Percentiles rank a stretch among this genome's conserved stretches.
These are phyloP conservation scores for Paedocypris sp. DNA, from an alignment of 2,113 vertebrate species.

Conservation along the genomic window DNA sequence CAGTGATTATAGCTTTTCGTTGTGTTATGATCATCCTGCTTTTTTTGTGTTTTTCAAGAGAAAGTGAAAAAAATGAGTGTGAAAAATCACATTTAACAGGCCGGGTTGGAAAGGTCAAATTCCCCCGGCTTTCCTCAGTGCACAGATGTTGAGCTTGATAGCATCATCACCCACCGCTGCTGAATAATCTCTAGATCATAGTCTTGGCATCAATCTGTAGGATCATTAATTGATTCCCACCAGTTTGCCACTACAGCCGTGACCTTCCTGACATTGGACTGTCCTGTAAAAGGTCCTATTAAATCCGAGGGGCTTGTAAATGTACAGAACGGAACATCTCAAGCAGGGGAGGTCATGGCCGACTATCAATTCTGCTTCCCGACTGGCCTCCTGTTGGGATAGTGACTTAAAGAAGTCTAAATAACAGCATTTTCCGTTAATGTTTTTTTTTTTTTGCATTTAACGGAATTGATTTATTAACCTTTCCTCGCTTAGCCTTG, in stretches of 20 bases:
- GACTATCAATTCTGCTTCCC: conserved; percentile 24
- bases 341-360: neutral
- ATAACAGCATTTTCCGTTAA: conserved; percentile 5
- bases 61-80: neutral
- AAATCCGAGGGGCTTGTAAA: conserved; percentile 22
- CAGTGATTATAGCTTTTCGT: too few relatives aligned
- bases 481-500: conserved; percentile 2
- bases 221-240: conserved; percentile 27
- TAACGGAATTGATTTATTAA: conserved; percentile 25
- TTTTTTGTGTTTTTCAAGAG: too few relatives aligned
- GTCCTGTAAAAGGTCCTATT: conserved; percentile 18
- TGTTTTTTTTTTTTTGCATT: too few relatives aligned
- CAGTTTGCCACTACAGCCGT: conserved; percentile 1
- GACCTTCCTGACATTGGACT: conserved; percentile 27
- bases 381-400: conserved; percentile 14
- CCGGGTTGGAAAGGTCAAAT: conserved; percentile 13
- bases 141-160: conserved; percentile 6
- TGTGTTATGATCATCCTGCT: too few relatives aligned
- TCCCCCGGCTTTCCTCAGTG: conserved; percentile 1
- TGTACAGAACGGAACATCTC: neutral
- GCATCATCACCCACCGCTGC: conserved; percentile 5
- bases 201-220: conserved; percentile 23
- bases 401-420: conserved; percentile 11
- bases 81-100: conserved; percentile 1
- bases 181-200: conserved; percentile 21